Base-by-base conservation (phyloP, 2,113 vertebrate genomes). In the Prunella himalayana region DNA sequence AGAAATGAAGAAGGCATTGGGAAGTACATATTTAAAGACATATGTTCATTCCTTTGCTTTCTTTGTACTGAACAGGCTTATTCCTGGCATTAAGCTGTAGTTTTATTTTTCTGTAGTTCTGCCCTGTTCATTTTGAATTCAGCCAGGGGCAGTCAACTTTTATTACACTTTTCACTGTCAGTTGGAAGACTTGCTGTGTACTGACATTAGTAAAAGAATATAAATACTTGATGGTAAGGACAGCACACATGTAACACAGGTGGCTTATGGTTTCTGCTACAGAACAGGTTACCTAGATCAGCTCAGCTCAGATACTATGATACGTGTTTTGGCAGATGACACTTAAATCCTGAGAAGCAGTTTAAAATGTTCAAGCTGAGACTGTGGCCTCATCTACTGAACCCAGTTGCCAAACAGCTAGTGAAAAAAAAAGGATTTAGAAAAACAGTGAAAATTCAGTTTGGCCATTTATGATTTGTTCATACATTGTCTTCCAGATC, bases 211-310 rank as follows among this genome's bases (percentile, higher is more conserved):
- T 61, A 72, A 70, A 88, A 87, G 18, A 76, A 10, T 31, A 49
- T 41, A 75, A 77, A 53, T 78, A 44, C 24, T 60, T 42, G 20
- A 20, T 79, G 45, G 25, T 31, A 50, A 45, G 59, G 66, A 23
- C 19, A 83, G 57, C 5, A 19, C 35, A 8, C 10, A 5, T 0
- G 0, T 57, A 23, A 9, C 53, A 45, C 10, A 37, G 27, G 41
- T 64, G 69, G 42, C 31, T 91, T 51, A 15, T 79, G 70, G 49
- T 41, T 83, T 92, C 47, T 89, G 88, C 77, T 82, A 81, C 41
- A 45, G n/a, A 69, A 57, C 37, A 50, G n/a, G 57, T 75, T 87
- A 22, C 22, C 11, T 37, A 71, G 37, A 42, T 47, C 45, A 64
- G 60, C 53, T 92, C 7, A 14, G 6, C 37, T 44, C 33, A 45